Evolutionary conservation across 1,140 invertebrate genomes (phyloP).

Genomic region (Euura lappo): DNA sequence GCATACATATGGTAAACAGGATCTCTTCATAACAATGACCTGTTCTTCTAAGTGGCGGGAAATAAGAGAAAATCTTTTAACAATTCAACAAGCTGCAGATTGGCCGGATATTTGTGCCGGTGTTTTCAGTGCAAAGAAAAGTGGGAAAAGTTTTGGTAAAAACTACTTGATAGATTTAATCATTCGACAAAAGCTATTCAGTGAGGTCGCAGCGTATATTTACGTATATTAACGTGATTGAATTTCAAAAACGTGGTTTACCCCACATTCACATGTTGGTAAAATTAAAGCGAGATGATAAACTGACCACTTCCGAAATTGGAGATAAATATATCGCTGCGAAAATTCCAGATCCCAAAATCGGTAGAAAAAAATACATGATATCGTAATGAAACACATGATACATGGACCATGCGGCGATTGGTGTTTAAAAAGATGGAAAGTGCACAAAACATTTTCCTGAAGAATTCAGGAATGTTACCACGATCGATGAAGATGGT

Average conservation of each 20-base stretch:
- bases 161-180: conserved; percentile 22
- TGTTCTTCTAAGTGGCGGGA: conserved; percentile 21
- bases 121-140: conserved; percentile 30
- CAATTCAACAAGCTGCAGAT: conserved; percentile 31
- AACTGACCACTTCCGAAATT: conserved; percentile 25
- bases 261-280: conserved; percentile 19
- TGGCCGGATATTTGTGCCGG: conserved; percentile 36
- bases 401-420: conserved; percentile 27
- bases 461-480: conserved; percentile 20
- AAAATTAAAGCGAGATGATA: conserved; percentile 23
- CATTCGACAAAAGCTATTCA: conserved; percentile 2
- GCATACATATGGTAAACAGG: conserved; percentile 17
- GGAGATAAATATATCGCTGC: conserved; percentile 20
- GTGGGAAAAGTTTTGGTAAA: too few relatives aligned
- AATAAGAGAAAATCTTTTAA: conserved; percentile 37
- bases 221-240: conserved; percentile 24
- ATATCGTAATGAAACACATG: conserved; percentile 29
- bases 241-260: conserved; percentile 31
- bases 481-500: conserved; percentile 26
- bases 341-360: conserved; percentile 21
- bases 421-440: conserved; percentile 20
- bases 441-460: conserved; percentile 30
- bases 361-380: conserved; percentile 10
- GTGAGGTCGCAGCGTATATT: conserved; percentile 11
- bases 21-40: conserved; percentile 23